phyloP scores from a whole-genome alignment of 2,797 vertebrate genomes.

The Enteromius radiatus region DNA sequence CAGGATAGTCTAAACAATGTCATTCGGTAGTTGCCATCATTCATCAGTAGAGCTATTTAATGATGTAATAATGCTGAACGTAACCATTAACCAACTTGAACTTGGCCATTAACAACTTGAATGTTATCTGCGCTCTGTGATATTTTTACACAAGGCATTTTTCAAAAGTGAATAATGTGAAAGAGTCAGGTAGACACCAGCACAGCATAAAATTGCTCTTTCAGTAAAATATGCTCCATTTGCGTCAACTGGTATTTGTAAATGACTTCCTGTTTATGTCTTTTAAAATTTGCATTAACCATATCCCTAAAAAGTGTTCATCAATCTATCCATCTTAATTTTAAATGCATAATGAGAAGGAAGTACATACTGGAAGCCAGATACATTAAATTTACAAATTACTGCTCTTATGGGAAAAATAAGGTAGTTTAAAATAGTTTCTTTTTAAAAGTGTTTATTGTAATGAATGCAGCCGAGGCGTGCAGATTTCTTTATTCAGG shows the following conservation, averaged over 20 bases:
- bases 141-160: background rate
- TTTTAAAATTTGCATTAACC: background rate
- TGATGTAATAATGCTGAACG: slow-evolving; percentile 53
- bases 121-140: slow-evolving; percentile 13
- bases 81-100: slow-evolving; percentile 45
- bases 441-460: too few relatives aligned
- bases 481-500: too few relatives aligned
- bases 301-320: background rate
- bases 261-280: background rate
- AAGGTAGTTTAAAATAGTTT: too few relatives aligned
- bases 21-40: slow-evolving; percentile 15
- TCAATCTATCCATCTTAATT: background rate
- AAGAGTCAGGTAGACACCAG: background rate
- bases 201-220: background rate
- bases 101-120: slow-evolving; percentile 45
- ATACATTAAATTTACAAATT: too few relatives aligned
- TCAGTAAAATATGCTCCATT: background rate
- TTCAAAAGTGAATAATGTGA: background rate
- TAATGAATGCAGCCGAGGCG: too few relatives aligned
- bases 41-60: slow-evolving; percentile 51
- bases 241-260: background rate
- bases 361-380: too few relatives aligned
- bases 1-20: slow-evolving; percentile 44
- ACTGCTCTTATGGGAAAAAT: too few relatives aligned
- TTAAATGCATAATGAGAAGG: background rate